Conservation (phyloP, 2,888 invertebrate species). For the Noctuana brunneofusca region DNA sequence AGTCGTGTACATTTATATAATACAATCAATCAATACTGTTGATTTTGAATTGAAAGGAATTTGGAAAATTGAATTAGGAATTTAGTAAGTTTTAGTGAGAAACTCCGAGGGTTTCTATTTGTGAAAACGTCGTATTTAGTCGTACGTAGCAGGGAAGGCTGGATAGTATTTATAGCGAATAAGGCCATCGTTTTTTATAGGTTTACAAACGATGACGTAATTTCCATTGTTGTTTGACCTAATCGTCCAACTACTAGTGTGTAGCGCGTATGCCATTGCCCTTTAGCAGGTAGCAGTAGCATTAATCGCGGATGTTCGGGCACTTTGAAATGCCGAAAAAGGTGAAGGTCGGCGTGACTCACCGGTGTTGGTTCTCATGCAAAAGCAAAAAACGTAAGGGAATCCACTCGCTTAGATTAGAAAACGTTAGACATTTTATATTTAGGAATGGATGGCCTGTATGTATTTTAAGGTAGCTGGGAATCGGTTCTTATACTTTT, state of each 20-base stretch:
- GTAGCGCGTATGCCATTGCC: conserved; percentile 8
- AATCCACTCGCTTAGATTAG: not conserved
- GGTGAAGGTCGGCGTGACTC: conserved; percentile 31
- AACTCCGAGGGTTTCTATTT: too few relatives aligned
- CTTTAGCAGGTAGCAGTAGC: conserved; percentile 24
- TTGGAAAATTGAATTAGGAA: too few relatives aligned
- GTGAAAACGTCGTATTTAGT: not conserved
- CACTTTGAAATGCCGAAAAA: conserved; percentile 24
- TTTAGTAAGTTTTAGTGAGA: not conserved
- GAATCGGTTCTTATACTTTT: not conserved
- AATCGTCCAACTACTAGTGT: conserved; percentile 3
- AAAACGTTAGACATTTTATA: conserved; percentile 6
- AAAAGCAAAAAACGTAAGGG: conserved; percentile 2
- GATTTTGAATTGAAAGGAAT: too few relatives aligned
- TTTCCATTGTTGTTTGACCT: not conserved
- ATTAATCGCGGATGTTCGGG: conserved; percentile 20
- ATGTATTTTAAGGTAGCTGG: not conserved
- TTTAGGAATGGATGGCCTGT: not conserved
- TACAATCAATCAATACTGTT: too few relatives aligned
- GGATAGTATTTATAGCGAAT: not conserved
- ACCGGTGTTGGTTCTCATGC: conserved; percentile 14
- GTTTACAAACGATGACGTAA: not conserved
- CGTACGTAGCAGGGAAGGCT: too few relatives aligned
- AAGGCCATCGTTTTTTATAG: not conserved
- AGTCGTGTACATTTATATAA: not conserved